Evolutionary conservation across 2,113 vertebrate genomes (phyloP).

Genomic region (Grammomys dolichurus): DNA sequence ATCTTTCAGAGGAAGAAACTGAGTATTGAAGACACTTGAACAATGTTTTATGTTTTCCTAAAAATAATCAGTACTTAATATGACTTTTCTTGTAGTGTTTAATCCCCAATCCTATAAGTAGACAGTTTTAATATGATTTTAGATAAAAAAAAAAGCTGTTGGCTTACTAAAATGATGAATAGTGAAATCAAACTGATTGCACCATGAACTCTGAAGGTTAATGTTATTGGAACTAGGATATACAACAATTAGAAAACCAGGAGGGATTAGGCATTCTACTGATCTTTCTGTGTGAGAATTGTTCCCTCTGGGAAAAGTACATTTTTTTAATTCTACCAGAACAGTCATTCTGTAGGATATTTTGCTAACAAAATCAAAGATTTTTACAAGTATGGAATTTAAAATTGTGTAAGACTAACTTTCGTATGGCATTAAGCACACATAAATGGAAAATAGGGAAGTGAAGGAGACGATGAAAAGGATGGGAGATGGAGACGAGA

Average conservation of each 20-base stretch:
- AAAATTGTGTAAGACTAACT: background rate
- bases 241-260: background rate
- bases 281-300: background rate
- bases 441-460: background rate
- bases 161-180: background rate
- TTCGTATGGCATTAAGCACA: background rate
- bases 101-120: background rate
- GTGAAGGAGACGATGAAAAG: rapidly evolving
- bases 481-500: background rate
- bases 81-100: background rate
- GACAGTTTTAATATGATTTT: conserved; percentile 25
- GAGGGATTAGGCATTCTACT: background rate
- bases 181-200: background rate
- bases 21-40: conserved; percentile 2
- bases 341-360: background rate
- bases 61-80: conserved; percentile 43
- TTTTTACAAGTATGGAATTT: background rate
- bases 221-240: background rate
- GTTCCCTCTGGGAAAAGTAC: background rate
- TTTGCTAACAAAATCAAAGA: background rate
- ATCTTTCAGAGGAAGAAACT: conserved; percentile 6
- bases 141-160: background rate
- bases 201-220: background rate
- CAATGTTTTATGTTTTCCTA: background rate
- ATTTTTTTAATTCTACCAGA: background rate